Conservation (phyloP, 2,113 vertebrate species). For the Daphoenositta chrysoptera region DNA sequence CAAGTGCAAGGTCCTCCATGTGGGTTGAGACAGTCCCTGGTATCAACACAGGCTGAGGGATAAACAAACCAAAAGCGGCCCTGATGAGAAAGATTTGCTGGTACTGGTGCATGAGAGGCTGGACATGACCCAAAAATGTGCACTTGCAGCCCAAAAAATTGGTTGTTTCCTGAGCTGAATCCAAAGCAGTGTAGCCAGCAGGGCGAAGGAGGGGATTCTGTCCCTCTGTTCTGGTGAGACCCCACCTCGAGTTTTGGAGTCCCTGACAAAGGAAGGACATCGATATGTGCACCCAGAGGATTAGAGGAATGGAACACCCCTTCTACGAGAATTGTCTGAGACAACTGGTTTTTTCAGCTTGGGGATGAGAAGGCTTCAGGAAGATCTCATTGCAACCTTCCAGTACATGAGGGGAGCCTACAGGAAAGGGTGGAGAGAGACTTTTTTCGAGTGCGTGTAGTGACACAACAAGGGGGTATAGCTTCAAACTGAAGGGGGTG, state of each 20-base stretch:
- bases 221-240: not conserved
- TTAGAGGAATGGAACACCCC: not conserved
- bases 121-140: too few species aligned
- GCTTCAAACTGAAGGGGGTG: not conserved
- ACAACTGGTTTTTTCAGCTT: not conserved
- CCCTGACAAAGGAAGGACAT: not conserved
- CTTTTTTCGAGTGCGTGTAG: not conserved
- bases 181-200: fast-evolving
- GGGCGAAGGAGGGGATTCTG: not conserved
- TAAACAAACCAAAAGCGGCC: not conserved
- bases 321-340: not conserved
- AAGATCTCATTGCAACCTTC: not conserved
- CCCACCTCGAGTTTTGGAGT: fast-evolving
- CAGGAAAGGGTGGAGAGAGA: not conserved
- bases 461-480: not conserved
- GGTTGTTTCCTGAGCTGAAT: not conserved
- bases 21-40: fast-evolving
- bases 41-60: not conserved
- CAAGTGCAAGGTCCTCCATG: not conserved
- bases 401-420: not conserved
- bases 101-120: not conserved
- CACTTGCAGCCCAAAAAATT: not conserved
- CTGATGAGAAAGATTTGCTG: not conserved
- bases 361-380: not conserved
- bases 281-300: too few species aligned